Evolutionary conservation across 1,140 invertebrate genomes (phyloP), one percentile per base, ranked within the genome.

Genomic region (Polyergus mexicanus): DNA sequence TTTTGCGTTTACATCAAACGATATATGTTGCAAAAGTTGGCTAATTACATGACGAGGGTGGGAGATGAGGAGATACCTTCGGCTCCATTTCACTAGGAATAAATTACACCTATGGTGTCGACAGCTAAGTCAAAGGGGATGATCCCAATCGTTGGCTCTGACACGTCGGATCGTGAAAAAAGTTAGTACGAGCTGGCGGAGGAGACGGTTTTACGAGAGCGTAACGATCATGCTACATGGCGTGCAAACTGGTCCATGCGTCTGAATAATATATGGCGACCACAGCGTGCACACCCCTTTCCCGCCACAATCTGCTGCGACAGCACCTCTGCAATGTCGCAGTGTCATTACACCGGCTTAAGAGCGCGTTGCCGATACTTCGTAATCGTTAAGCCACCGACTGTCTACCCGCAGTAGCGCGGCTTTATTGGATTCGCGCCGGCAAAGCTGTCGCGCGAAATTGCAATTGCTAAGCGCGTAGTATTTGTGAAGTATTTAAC

Each of bases 241-340:
- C 62, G 66, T 65, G 87, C 80, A 32, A 63, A 88, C 78, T 77
- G 71, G 58, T 74, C 68, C 85, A 80, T 58, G 44, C 56, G 74
- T 60, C 78, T 87, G 87, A 90, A 90, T 90, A 88, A 90, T 85
- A 90, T 88, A 90, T 77, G 71, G 71, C 62, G 28, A 74, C 81
- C 80, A 87, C 85, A 76, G 75, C 71, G 75, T 69, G 80, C 87
- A 75, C 66, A 76, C 77, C 13, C 44, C 11, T 13, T 47, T 13
- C 44, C 11, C 44, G 44, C 44, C 44, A 13, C 44, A 13, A 47
- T 13, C 44, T 78, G 76, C 86, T 85, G 84, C 84, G 80, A 51
- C 47, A 51, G 16, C 84, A 28, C 78, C 69, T 74, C 68, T 58
- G 62, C 75, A 32, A 78, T 81, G 87, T 88, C 80, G 87, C 87